Base-by-base conservation (phyloP, 2,888 invertebrate genomes). In the Epirrita christyi region DNA sequence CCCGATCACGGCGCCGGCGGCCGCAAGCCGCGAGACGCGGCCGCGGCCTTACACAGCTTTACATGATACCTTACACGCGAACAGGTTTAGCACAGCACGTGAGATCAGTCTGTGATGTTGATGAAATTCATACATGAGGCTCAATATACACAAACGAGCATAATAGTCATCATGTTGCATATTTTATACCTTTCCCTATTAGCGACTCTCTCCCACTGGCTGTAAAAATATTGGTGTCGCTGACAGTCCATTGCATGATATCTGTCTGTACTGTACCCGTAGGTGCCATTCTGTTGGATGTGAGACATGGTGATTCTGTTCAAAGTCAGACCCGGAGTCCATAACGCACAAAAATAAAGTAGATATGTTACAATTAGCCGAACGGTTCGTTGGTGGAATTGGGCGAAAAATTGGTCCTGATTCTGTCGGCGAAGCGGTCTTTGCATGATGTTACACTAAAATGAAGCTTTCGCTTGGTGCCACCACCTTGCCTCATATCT, bases 101-200 rank as follows among this genome's bases (percentile, higher is more conserved):
- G 75, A 76, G 75, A 73, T 74, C 67, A 70, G 71, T 71, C 74
- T 73, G 75, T 75, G 65, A 64, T 67, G 51, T 60, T 61, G 65
- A 70, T 73, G 70, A 75, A 71, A 61, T 75, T 82, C 80, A 86
- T 83, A 84, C 81, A 78, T 78, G 69, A 78, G 76, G 83, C 83
- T 86, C 85, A 75, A 68, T 78, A 66, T 77, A 86, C 87, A 86
- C 85, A 77, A 75, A 82, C 80, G 88, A 87, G 84, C 85, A 84
- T 84, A 78, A 85, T 81, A 83, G 79, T 81, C 86, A 87, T 88
- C 86, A 87, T 84, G 81, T 81, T 86, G 86, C 90, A 90, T 92
- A 91, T 91, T 92, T 91, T 91, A 92, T 92, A 92, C 92, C 92
- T 92, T 92, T 92, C 92, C 92, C 91, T 88, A 80, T 85, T 87